Evolutionary conservation across 2,113 vertebrate species (phyloP), one percentile per base, ranked within the genome.

Genomic region (Phoenicopterus ruber): DNA sequence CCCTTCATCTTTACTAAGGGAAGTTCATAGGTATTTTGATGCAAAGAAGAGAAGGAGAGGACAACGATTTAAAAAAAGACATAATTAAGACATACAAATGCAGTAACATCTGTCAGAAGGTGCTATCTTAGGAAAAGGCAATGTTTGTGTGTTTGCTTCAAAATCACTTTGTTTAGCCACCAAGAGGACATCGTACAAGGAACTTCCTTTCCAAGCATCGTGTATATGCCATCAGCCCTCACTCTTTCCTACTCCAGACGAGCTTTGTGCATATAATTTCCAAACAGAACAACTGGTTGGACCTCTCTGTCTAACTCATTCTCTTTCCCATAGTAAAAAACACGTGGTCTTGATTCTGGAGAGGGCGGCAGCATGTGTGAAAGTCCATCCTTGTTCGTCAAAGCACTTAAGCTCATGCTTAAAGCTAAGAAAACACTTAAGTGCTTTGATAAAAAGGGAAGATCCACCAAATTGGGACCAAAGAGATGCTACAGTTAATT

Each of bases 401-500:
- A 88, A 95, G 78, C n/a, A 70, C 78, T 91, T 82, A 94, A 91
- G 29, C 26, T 85, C 38, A 10, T 67, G 31, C 71, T 95, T 88
- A 93, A 86, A 94, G 26, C 85, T 96, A 88, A 86, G 89, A 55
- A 94, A 87, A 93, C 55, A 74, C 78, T 95, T 86, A 94, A 91
- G 73, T 77, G 38, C 82, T 93, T 92, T 88, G 78, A 90, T 91
- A 44, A 80, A 94, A 93, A 74, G 50, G 22, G 71, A 96, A 80
- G 52, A 77, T 88, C 65, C 0, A 0, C 36, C 13, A 8, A 95
- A 74, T 1, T 74, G 55, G 50, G 80, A 88, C 87, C 72, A 86
- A 90, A 83, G 50, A 88, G 58, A 93, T 83, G 87, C 74, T 94
- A 55, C 82, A 96, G 88, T 97, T 93, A 94, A 96, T 88, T 86